phyloP scores from a whole-genome alignment of 1,140 invertebrate species.

The Amyelois transitella region DNA sequence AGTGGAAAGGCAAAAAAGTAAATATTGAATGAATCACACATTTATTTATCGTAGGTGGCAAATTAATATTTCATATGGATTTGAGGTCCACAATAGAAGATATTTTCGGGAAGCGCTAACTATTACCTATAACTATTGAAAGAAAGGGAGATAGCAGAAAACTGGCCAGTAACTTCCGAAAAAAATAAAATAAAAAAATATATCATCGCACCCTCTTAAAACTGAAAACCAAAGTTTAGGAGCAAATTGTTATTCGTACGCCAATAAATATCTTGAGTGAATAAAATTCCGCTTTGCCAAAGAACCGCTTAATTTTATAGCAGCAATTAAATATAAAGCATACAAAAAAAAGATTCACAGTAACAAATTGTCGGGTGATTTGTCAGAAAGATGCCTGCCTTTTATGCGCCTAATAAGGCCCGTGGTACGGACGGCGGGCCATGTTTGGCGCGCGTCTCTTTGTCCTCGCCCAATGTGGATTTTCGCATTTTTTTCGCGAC shows the following conservation, averaged over 20 bases:
- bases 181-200: no score
- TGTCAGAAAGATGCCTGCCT: slow-evolving; percentile 54
- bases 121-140: no score
- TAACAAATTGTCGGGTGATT: slow-evolving; percentile 66
- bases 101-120: no score
- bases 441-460: slow-evolving; percentile 31
- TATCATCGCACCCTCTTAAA: no score
- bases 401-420: slow-evolving; percentile 54
- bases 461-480: slow-evolving; percentile 31
- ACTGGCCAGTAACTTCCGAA: no score
- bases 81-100: no score
- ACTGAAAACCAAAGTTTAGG: no score
- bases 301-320: background rate
- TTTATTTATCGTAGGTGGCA: background rate
- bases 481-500: slow-evolving; percentile 10
- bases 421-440: slow-evolving; percentile 20
- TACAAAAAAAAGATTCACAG: background rate
- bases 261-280: background rate
- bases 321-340: slow-evolving; percentile 2
- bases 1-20: background rate
- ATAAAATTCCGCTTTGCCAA: background rate
- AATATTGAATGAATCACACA: background rate
- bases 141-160: no score
- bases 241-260: no score
- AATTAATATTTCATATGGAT: no score